phyloP scores from a whole-genome alignment of 2,113 vertebrate species.

The Ancistrus triradiatus region DNA sequence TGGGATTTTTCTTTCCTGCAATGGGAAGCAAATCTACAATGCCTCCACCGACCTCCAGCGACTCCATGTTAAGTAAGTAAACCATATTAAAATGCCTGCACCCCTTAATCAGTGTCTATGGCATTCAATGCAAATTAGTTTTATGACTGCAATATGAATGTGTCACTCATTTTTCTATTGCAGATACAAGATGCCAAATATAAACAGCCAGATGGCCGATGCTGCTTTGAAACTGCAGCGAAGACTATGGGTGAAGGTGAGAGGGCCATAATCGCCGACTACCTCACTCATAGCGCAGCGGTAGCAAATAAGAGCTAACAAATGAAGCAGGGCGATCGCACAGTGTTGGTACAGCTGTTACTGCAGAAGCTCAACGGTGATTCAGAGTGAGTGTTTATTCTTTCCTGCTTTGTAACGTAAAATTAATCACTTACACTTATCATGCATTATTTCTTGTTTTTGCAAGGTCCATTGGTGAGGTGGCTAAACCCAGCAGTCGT shows the following conservation, averaged over 20 bases:
- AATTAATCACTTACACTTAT: neutral
- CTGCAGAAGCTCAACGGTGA: neutral
- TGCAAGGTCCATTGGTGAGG: neutral
- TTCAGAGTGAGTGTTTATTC: neutral
- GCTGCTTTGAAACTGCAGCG: constrained; percentile 3
- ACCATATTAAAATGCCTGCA: too few relatives aligned
- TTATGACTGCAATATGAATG: neutral
- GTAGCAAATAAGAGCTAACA: neutral
- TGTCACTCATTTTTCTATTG: neutral
- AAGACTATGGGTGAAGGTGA: neutral
- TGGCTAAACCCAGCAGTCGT: neutral
- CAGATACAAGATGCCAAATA: neutral
- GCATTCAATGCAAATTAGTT: neutral
- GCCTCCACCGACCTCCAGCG: constrained; percentile 3
- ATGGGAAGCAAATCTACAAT: constrained; percentile 7
- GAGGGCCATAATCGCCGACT: neutral
- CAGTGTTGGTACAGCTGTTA: neutral
- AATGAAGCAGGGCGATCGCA: neutral
- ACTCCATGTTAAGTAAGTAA: constrained; percentile 12
- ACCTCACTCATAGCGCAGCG: neutral
- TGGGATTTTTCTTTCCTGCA: constrained; percentile 5
- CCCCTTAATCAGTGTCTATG: neutral
- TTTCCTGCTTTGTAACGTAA: neutral
- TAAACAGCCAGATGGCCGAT: constrained; percentile 17
- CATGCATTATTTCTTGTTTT: neutral